Evolutionary conservation across 2,113 vertebrate species (phyloP).

Genomic region (Propithecus coquereli): DNA sequence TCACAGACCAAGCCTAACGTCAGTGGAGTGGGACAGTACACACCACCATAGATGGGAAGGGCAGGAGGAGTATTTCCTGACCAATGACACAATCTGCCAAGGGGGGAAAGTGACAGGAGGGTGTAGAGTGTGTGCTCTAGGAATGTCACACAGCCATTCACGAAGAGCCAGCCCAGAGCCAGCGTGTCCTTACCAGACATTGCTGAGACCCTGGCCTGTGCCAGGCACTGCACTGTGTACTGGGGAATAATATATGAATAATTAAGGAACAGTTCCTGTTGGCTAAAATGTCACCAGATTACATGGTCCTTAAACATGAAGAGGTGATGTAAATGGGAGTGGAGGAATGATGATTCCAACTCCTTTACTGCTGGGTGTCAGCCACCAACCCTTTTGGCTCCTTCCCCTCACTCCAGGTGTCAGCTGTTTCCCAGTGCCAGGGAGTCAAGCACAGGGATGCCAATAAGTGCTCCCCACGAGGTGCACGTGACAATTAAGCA

Average conservation of each 20-base stretch:
- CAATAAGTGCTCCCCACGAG: slow-evolving; percentile 40
- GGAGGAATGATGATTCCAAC: not conserved
- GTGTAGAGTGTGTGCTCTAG: too few relatives aligned
- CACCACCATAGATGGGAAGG: not conserved
- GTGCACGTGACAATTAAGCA: slow-evolving; percentile 64
- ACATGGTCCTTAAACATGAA: slow-evolving; percentile 41
- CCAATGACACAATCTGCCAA: not conserved
- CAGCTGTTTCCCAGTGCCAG: slow-evolving; percentile 64
- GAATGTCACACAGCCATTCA: not conserved
- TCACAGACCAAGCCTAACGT: not conserved
- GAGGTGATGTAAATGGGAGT: not conserved
- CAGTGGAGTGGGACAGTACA: not conserved
- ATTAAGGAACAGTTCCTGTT: not conserved
- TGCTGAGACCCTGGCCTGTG: not conserved
- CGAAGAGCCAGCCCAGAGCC: not conserved
- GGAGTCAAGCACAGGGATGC: slow-evolving; percentile 1
- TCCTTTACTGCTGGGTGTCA: slow-evolving; percentile 41
- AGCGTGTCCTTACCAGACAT: not conserved
- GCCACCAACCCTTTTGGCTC: slow-evolving; percentile 36
- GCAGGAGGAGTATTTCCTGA: not conserved
- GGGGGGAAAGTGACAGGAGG: not conserved
- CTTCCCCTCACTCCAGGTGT: slow-evolving; percentile 55
- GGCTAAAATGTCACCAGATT: slow-evolving; percentile 16
- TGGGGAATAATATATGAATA: not conserved
- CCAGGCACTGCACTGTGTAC: not conserved